Base-by-base conservation (phyloP, 2,888 invertebrate species). In the Nesidiocoris tenuis region DNA sequence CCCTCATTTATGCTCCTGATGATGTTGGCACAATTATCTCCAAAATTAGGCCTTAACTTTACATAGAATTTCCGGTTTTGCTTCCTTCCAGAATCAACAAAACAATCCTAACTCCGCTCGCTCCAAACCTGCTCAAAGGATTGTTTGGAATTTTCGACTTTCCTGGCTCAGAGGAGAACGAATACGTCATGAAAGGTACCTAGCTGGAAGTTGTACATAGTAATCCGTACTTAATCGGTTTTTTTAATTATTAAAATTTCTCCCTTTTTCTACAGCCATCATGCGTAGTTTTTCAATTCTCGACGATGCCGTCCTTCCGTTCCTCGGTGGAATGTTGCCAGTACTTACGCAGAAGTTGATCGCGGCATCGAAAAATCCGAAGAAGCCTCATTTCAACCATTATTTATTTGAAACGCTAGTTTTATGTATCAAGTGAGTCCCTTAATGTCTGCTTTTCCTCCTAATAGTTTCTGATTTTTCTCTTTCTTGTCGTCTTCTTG, bases 331-430 rank as follows among this genome's bases (percentile, higher is more conserved):
- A n/a, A 87, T 95, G 1, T 84, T 98, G 78, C 92, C 94, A 0
- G 91, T 93, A 82, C 86, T 98, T 19, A 95, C 95, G 0, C 88
- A 90, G 79, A 94, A 95, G 83, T 85, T 98, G 61, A 85, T 90
- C 2, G 84, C 89, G 54, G 95, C 96, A 24, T 89, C 96, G 72
- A 94, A 94, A 86, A 98, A 98, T 86, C 95, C 98, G 0, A 94
- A 94, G 81, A 94, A 96, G 81, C 98, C 99, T 0, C 94, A 97
- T 83, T 98, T 98, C 86, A 98, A 98, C 86, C 99, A 99, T 84
- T 99, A 94, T 84, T 87, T 99, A 55, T 99, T 99, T 83, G 99
- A 99, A 86, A 93, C 95, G 0, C 86, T 99, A 57, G 94, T 96
- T 23, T 85, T 99, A 61, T 89, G 92, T 1, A 91, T 95, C n/a